Percentiles rank a stretch among this genome's conserved stretches.
Evolutionary conservation across 1,140 invertebrate genomes (phyloP).

Genomic region (Drosophila ercepeae): DNA sequence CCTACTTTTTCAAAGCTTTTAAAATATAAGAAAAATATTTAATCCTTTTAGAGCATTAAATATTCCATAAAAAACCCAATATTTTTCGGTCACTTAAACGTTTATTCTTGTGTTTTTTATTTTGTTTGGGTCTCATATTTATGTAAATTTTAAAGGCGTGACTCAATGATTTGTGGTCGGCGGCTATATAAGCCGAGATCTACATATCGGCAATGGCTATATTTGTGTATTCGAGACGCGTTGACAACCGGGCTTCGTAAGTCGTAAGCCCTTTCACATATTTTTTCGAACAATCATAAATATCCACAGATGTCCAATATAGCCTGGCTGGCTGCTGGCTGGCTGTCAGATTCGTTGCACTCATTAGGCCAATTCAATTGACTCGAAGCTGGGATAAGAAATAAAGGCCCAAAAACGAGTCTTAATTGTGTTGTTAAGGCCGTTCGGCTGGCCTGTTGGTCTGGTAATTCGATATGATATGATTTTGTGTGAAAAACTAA

Average conservation of each 20-base stretch:
- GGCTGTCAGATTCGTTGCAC: slow-evolving; percentile 75
- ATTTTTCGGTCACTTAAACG: too few relatives aligned
- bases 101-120: not conserved
- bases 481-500: slow-evolving; percentile 15
- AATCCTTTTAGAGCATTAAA: not conserved
- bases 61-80: not conserved
- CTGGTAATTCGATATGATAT: slow-evolving; percentile 62
- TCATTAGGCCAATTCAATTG: slow-evolving; percentile 77
- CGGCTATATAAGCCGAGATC: slow-evolving; percentile 15
- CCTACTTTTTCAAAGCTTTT: too few relatives aligned
- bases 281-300: slow-evolving; percentile 36
- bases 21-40: too few relatives aligned
- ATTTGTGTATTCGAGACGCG: slow-evolving; percentile 38
- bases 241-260: slow-evolving; percentile 40
- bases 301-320: slow-evolving; percentile 13
- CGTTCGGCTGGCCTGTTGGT: slow-evolving; percentile 5
- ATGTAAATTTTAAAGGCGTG: slow-evolving; percentile 67
- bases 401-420: slow-evolving; percentile 47
- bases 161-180: slow-evolving; percentile 55
- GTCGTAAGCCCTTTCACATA: slow-evolving; percentile 65
- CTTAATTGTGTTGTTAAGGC: slow-evolving; percentile 74
- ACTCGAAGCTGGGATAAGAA: slow-evolving; percentile 22
- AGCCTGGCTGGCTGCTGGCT: slow-evolving; percentile 35
- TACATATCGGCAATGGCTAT: slow-evolving; percentile 21
- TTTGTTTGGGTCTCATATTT: slow-evolving; percentile 37